phyloP scores from a whole-genome alignment of 30 jellyfish, hydroid and myxozoan genomes.

The Hydractinia echinata region DNA sequence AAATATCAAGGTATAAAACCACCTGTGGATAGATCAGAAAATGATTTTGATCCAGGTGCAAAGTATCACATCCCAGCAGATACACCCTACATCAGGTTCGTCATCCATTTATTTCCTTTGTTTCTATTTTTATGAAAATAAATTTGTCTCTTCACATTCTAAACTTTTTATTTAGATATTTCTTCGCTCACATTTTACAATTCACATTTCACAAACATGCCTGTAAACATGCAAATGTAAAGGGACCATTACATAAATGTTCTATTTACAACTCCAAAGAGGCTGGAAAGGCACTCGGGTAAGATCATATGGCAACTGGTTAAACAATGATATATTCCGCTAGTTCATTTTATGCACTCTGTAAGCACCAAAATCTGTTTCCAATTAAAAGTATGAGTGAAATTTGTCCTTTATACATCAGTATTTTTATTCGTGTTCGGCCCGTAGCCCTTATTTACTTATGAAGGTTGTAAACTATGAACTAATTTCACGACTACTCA shows the following conservation, averaged over 20 bases:
- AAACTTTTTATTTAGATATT: constrained; percentile 42
- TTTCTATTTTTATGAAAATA: no score
- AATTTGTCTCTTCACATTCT: neutral
- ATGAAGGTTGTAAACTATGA: no score
- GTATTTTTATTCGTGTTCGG: no score
- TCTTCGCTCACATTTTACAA: constrained; percentile 78
- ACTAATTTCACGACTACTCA: no score
- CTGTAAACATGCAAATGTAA: constrained; percentile 61
- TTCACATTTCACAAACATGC: constrained; percentile 92
- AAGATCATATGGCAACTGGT: neutral
- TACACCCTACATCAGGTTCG: constrained; percentile 83
- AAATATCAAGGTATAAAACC: constrained; percentile 82
- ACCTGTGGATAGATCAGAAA: constrained; percentile 54
- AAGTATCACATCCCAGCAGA: constrained; percentile 91
- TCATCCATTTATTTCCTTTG: no score
- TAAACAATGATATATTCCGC: no score
- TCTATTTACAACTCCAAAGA: constrained; percentile 83
- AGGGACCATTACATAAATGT: constrained; percentile 66
- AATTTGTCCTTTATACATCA: no score
- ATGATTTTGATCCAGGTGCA: constrained; percentile 93
- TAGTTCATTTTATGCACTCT: no score
- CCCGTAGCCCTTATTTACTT: no score
- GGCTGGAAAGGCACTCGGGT: constrained; percentile 87
- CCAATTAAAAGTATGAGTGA: no score
- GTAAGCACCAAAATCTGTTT: no score